Conservation (phyloP, 2,797 vertebrate species). For the Thamnophis elegans region DNA sequence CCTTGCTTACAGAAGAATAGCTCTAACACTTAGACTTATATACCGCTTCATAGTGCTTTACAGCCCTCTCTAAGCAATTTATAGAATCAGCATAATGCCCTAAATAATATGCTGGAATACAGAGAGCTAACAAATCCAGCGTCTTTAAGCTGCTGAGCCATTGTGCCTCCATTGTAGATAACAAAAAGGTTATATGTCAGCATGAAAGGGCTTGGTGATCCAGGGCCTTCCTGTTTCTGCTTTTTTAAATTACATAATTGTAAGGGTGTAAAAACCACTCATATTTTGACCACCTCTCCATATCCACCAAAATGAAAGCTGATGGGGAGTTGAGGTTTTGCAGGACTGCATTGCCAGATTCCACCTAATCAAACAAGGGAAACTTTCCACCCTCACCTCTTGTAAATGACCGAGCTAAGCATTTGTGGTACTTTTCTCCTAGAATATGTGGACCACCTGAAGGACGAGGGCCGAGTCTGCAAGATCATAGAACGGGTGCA, state of each 20-base stretch:
- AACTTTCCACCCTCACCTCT: background rate
- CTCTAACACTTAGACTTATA: too few species aligned
- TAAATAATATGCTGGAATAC: background rate
- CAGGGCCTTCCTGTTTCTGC: background rate
- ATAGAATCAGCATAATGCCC: too few species aligned
- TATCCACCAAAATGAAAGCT: background rate
- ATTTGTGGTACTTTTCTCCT: background rate
- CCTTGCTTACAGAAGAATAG: background rate
- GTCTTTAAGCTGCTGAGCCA: background rate
- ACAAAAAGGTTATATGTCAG: background rate
- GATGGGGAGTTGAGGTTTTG: background rate
- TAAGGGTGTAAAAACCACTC: background rate
- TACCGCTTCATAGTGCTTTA: too few species aligned
- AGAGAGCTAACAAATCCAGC: background rate
- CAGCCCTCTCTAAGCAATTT: too few species aligned
- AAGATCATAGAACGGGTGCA: conserved; percentile 84
- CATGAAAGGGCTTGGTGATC: background rate
- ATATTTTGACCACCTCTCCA: background rate
- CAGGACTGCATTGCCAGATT: background rate
- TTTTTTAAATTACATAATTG: background rate
- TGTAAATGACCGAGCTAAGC: background rate
- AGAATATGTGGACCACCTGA: conserved; percentile 93
- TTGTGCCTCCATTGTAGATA: background rate
- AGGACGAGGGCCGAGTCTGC: conserved; percentile 86
- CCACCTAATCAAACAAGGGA: background rate